These are phyloP conservation scores for Brachypodius melanocephalos DNA, from an alignment of 2,113 vertebrate genomes.

Conservation along the genomic window DNA sequence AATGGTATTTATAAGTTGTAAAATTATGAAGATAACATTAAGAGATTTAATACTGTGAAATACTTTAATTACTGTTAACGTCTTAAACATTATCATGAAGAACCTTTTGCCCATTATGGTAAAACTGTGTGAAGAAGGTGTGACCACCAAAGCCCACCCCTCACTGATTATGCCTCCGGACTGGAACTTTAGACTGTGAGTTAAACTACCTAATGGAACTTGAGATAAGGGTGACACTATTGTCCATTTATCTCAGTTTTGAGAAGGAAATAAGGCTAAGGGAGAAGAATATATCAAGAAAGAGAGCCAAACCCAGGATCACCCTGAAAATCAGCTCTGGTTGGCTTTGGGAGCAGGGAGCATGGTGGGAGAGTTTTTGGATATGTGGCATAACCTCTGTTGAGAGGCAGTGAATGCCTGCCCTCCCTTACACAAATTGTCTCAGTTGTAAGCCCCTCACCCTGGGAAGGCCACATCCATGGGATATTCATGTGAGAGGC, in stretches of 20 bases:
- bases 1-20: background rate
- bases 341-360: accelerated
- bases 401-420: background rate
- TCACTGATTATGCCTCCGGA: background rate
- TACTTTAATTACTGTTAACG: background rate
- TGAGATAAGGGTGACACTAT: background rate
- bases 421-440: background rate
- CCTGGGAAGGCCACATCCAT: background rate
- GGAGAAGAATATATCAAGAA: background rate
- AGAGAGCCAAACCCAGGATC: background rate
- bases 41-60: background rate
- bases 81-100: background rate
- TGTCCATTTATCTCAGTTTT: background rate
- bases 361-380: background rate
- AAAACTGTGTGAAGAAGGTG: background rate
- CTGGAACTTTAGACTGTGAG: background rate
- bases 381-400: background rate
- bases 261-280: background rate
- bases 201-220: background rate
- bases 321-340: background rate
- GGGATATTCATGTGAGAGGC: accelerated
- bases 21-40: background rate
- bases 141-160: background rate
- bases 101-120: background rate
- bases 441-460: accelerated